phyloP scores from a whole-genome alignment of 2,113 vertebrate species.

The Nannospalax galili region DNA sequence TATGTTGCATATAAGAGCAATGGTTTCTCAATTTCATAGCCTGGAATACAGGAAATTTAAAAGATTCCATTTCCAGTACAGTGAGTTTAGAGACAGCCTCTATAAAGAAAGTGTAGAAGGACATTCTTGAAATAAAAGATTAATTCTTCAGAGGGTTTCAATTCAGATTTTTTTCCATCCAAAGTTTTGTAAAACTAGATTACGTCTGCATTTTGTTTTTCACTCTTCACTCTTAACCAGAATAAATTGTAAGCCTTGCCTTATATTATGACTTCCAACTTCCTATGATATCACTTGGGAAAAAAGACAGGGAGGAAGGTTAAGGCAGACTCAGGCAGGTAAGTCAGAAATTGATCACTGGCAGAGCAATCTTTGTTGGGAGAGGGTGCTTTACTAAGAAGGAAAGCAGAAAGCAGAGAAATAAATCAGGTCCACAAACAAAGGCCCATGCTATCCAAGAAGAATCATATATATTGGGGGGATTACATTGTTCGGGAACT shows the following conservation, averaged over 20 bases:
- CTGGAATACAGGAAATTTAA: neutral
- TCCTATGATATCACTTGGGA: neutral
- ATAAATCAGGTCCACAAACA: slow-evolving; percentile 81
- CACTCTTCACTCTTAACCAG: neutral
- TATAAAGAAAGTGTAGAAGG: neutral
- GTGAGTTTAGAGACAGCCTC: slow-evolving; percentile 3
- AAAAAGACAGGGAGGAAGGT: neutral
- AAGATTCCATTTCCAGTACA: slow-evolving; percentile 33
- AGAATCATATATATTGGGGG: slow-evolving; percentile 72
- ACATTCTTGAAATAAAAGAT: slow-evolving; percentile 42
- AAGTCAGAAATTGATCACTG: slow-evolving; percentile 34
- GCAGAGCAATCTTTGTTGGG: neutral
- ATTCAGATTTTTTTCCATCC: slow-evolving; percentile 19
- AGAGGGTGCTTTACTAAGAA: neutral
- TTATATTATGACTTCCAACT: neutral
- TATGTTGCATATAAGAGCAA: neutral
- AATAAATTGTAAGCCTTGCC: slow-evolving; percentile 13
- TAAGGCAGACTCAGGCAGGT: neutral
- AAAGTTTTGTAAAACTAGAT: slow-evolving; percentile 58
- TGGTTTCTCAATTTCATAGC: neutral
- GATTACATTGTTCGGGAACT: slow-evolving; percentile 80
- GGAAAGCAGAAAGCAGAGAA: neutral
- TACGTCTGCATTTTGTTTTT: slow-evolving; percentile 38
- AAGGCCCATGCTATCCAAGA: slow-evolving; percentile 78
- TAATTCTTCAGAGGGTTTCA: slow-evolving; percentile 2